Percentiles rank a stretch among this genome's conserved stretches.
phyloP scores from a whole-genome alignment of 2,113 vertebrate species.

The Mormyrus iriodes region DNA sequence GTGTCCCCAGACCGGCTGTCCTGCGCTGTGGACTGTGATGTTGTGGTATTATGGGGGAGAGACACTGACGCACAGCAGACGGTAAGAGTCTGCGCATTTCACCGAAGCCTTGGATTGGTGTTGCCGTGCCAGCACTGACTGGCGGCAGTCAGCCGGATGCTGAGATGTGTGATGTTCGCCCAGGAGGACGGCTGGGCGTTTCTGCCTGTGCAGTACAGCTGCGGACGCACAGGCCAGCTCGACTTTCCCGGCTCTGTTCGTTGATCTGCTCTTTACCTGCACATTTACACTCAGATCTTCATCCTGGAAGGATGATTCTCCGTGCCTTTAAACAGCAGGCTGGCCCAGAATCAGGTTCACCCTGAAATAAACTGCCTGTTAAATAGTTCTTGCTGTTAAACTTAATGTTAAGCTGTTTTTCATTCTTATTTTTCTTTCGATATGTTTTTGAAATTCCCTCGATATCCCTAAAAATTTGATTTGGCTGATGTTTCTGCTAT shows the following conservation, averaged over 20 bases:
- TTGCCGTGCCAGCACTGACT: constrained; percentile 30
- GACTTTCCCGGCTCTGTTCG: too few species aligned
- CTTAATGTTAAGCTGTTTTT: neutral
- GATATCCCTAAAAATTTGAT: neutral
- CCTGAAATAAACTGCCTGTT: neutral
- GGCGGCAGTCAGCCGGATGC: constrained; percentile 39
- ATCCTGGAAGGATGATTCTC: neutral
- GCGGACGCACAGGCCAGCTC: neutral
- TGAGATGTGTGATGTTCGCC: constrained; percentile 16
- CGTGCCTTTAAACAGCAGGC: neutral
- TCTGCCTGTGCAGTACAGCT: neutral
- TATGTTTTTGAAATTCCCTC: neutral
- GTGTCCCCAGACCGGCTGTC: neutral
- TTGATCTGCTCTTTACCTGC: neutral
- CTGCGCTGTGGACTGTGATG: neutral
- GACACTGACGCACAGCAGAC: neutral
- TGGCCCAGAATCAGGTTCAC: neutral
- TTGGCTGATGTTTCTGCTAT: neutral
- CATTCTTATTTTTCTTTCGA: neutral
- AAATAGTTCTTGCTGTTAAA: neutral
- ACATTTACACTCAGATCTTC: neutral
- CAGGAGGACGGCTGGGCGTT: neutral
- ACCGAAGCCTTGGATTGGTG: constrained; percentile 2
- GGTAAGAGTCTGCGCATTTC: neutral
- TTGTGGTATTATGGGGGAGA: neutral